Evolutionary conservation across 1,140 invertebrate genomes (phyloP).

Genomic region (Drosophila fuyamai): DNA sequence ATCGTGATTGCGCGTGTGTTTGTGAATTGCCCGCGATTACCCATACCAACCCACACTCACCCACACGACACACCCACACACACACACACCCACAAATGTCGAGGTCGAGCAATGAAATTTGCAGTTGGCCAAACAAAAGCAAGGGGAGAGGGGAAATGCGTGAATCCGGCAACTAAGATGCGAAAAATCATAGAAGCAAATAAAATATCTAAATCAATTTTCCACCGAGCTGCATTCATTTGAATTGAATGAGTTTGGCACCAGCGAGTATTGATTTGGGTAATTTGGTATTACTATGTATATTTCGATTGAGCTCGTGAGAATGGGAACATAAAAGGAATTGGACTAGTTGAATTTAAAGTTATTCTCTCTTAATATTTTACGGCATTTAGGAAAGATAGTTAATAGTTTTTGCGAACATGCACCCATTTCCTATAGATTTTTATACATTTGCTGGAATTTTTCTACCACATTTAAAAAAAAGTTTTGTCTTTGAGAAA

Average conservation of each 20-base stretch:
- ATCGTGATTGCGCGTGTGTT: slow-evolving; percentile 18
- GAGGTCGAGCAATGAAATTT: slow-evolving; percentile 44
- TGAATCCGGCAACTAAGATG: background rate
- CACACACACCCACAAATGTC: background rate
- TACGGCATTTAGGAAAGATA: no score
- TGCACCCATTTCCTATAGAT: background rate
- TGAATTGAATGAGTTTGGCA: background rate
- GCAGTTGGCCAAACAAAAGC: slow-evolving; percentile 26
- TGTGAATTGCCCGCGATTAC: background rate
- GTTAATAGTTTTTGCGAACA: no score
- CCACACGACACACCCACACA: slow-evolving; percentile 16
- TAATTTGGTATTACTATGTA: background rate
- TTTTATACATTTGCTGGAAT: background rate
- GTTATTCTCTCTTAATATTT: background rate
- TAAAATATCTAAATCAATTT: slow-evolving; percentile 8
- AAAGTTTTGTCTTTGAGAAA: no score
- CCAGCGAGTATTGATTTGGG: background rate
- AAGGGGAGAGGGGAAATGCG: slow-evolving; percentile 1
- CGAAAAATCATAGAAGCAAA: slow-evolving; percentile 14
- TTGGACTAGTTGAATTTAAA: no score
- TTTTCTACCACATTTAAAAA: no score
- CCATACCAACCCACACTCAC: background rate
- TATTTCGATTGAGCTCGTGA: no score
- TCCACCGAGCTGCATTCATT: slow-evolving; percentile 5
- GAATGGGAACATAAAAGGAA: no score